These are phyloP conservation scores for Calliphora vomitoria DNA, from an alignment of 2,888 invertebrate species.

Conservation along the genomic window DNA sequence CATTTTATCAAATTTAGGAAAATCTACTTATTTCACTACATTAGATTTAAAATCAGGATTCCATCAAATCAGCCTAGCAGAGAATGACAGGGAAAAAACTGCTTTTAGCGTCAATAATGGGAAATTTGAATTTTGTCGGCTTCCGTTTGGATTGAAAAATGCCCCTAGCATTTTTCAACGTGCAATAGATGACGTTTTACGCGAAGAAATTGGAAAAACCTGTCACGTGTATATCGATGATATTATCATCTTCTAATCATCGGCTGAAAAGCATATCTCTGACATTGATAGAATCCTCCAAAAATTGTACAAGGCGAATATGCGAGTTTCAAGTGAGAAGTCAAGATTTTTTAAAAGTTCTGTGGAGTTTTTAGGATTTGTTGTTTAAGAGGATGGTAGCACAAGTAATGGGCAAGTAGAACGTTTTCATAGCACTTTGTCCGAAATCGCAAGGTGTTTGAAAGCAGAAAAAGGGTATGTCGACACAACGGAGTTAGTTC, in stretches of 20 bases:
- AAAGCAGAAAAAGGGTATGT: conserved; percentile 17
- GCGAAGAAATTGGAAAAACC: no score
- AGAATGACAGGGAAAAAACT: conserved; percentile 59
- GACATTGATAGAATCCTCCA: conserved; percentile 42
- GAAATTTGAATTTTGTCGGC: conserved; percentile 35
- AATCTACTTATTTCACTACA: conserved; percentile 42
- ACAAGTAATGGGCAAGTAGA: conserved; percentile 42
- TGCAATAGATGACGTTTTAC: conserved; percentile 52
- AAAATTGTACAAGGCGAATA: conserved; percentile 33
- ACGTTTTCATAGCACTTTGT: conserved; percentile 33
- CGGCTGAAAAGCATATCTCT: conserved; percentile 10
- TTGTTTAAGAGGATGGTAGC: conserved; percentile 67
- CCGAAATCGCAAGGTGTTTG: conserved; percentile 33
- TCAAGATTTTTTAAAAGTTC: conserved; percentile 76
- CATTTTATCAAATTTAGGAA: conserved; percentile 39
- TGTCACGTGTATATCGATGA: conserved; percentile 57
- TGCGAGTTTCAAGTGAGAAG: no score
- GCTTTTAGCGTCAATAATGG: conserved; percentile 58
- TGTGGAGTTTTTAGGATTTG: conserved; percentile 79
- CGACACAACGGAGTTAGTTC: conserved; percentile 18
- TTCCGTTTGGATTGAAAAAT: conserved; percentile 46
- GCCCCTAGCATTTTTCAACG: conserved; percentile 18
- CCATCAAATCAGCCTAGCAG: conserved; percentile 66
- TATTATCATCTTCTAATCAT: conserved; percentile 45
- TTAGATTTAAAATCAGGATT: conserved; percentile 52